A percentile compares a stretch with the other conserved stretches of the same genome.
These are phyloP conservation scores for Poecile atricapillus DNA, from an alignment of 2,113 vertebrate species.

Conservation along the genomic window DNA sequence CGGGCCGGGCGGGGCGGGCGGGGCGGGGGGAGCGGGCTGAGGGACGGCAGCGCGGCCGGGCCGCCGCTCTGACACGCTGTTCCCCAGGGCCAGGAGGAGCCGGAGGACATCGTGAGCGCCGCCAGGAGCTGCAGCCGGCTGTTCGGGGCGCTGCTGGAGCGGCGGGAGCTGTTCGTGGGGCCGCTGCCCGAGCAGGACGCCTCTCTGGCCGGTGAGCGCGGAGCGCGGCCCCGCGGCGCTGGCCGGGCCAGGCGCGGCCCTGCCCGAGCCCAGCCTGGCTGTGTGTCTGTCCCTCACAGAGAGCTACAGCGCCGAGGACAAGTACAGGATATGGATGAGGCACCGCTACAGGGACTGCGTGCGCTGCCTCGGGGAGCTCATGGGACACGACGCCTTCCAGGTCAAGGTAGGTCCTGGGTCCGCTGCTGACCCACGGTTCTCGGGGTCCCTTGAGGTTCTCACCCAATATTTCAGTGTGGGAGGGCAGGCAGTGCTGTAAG, in stretches of 20 bases:
- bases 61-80: neutral
- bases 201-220: conserved; percentile 9
- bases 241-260: neutral
- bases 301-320: conserved; percentile 70
- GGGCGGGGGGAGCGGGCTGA: neutral
- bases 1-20: too few relatives aligned
- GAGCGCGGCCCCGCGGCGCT: neutral
- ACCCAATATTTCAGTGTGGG: accelerated
- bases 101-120: conserved; percentile 49
- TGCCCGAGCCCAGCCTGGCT: neutral
- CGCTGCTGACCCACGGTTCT: accelerated
- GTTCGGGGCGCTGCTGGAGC: conserved; percentile 81
- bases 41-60: neutral
- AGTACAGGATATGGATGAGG: conserved; percentile 88
- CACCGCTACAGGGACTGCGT: conserved; percentile 87
- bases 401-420: conserved; percentile 76
- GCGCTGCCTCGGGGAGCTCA: conserved; percentile 74
- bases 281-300: conserved; percentile 34
- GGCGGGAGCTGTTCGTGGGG: conserved; percentile 80
- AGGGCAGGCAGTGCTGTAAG: neutral
- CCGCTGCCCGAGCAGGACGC: conserved; percentile 70
- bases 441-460: accelerated
- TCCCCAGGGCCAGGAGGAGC: conserved; percentile 78
- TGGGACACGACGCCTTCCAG: conserved; percentile 70
- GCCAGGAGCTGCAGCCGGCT: conserved; percentile 74